Evolutionary conservation across 2,113 vertebrate species (phyloP).

Genomic region (Aspiorhynchus laticeps): DNA sequence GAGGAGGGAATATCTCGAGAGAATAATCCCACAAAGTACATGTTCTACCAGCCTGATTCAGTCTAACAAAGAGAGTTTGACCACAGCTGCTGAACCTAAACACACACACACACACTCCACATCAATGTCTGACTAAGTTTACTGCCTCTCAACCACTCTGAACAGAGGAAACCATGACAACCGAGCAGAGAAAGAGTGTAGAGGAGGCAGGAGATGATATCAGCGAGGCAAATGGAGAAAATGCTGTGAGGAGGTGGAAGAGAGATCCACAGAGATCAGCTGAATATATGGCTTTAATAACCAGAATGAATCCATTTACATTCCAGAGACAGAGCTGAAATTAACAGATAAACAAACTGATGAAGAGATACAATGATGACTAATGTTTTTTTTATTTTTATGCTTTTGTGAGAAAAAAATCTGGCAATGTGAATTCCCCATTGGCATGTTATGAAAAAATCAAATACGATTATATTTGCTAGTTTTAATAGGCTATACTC

Average conservation of each 20-base stretch:
- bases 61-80: slow-evolving; percentile 18
- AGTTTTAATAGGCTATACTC: slow-evolving; percentile 7
- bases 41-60: slow-evolving; percentile 8
- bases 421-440: background rate
- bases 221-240: background rate
- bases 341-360: background rate
- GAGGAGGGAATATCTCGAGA: slow-evolving; percentile 1
- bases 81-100: slow-evolving; percentile 18
- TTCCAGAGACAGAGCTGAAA: background rate
- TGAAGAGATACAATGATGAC: background rate
- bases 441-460: slow-evolving; percentile 4
- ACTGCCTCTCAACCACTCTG: background rate
- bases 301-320: background rate
- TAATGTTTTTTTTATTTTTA: background rate
- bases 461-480: slow-evolving; percentile 8
- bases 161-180: slow-evolving; percentile 35
- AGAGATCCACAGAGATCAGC: background rate
- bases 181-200: slow-evolving; percentile 2
- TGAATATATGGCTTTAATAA: slow-evolving; percentile 24
- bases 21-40: background rate
- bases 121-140: slow-evolving; percentile 12
- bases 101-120: background rate
- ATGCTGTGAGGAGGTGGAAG: background rate
- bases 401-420: background rate
- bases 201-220: slow-evolving; percentile 13